phyloP scores from a whole-genome alignment of 1,140 invertebrate species.

The Theocolax elegans region DNA sequence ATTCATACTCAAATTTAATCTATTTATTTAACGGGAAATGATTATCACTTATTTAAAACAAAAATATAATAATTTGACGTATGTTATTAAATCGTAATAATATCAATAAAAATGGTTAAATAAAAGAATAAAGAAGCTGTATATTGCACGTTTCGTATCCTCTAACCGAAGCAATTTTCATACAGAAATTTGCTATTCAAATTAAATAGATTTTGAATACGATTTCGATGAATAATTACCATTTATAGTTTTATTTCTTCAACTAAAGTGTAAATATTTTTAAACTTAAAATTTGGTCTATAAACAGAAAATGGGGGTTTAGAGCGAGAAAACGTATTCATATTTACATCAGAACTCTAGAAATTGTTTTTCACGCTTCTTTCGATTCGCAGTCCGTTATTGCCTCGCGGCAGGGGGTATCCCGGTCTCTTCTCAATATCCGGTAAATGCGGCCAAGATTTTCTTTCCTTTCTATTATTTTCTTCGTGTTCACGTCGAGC shows the following conservation, averaged over 20 bases:
- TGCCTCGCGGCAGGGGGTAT: neutral
- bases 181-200: no score
- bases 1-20: no score
- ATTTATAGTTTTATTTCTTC: neutral
- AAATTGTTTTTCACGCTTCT: constrained; percentile 1
- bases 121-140: no score
- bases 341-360: neutral
- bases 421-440: neutral
- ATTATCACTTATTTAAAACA: no score
- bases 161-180: no score
- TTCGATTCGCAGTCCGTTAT: neutral
- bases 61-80: no score
- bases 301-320: neutral
- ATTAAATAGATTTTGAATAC: neutral
- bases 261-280: neutral
- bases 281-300: neutral
- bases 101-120: no score
- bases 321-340: neutral
- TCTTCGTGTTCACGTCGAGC: neutral
- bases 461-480: neutral
- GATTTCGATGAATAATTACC: neutral
- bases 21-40: no score
- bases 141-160: no score
- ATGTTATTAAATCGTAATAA: no score
- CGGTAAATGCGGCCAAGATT: neutral